Conservation (phyloP, 1,140 invertebrate species). For the Trissolcus basalis region DNA sequence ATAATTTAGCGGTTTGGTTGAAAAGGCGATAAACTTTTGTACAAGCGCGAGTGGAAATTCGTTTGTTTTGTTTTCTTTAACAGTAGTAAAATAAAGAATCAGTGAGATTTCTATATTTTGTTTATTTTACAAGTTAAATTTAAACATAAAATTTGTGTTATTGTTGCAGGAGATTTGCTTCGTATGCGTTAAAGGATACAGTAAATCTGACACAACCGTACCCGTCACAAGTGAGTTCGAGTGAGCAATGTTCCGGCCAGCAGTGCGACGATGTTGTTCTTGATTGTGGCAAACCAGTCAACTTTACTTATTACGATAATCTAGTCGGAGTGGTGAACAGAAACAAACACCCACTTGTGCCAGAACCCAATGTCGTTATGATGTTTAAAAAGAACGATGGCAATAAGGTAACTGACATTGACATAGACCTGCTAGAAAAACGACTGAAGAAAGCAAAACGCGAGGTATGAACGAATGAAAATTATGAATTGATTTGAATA, state of each 20-base stretch:
- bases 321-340: constrained; percentile 87
- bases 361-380: constrained; percentile 83
- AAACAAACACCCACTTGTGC: constrained; percentile 81
- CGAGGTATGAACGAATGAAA: constrained; percentile 76
- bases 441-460: constrained; percentile 87
- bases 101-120: too few species aligned
- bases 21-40: too few species aligned
- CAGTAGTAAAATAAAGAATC: too few species aligned
- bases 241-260: constrained; percentile 67
- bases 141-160: constrained; percentile 71
- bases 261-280: constrained; percentile 81
- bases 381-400: constrained; percentile 86
- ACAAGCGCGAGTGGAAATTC: too few species aligned
- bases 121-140: too few species aligned
- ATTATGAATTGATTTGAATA: constrained; percentile 7
- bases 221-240: constrained; percentile 57
- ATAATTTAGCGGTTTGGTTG: too few species aligned
- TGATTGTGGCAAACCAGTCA: constrained; percentile 90
- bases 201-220: constrained; percentile 66
- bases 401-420: constrained; percentile 81
- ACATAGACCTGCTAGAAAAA: constrained; percentile 86
- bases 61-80: too few species aligned
- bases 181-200: constrained; percentile 70
- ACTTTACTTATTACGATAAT: constrained; percentile 92
- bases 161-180: constrained; percentile 71